These are phyloP conservation scores for Agapornis roseicollis DNA, from an alignment of 2,113 vertebrate species.

Conservation along the genomic window DNA sequence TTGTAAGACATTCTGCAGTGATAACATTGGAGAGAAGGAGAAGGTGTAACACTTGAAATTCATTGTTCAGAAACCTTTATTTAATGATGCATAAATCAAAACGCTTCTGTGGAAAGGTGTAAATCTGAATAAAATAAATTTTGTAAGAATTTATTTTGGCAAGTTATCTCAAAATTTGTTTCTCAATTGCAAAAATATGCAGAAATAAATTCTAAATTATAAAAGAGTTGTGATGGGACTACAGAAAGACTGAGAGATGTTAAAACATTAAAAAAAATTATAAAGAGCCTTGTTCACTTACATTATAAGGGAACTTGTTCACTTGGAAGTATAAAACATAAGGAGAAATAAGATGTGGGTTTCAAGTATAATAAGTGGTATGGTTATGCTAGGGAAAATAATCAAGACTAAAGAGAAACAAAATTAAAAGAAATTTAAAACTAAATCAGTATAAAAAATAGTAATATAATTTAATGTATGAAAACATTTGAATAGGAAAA, in stretches of 20 bases:
- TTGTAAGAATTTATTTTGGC: not conserved
- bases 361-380: not conserved
- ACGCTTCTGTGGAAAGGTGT: not conserved
- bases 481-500: not conserved
- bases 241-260: not conserved
- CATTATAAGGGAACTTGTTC: not conserved
- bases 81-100: constrained; percentile 28
- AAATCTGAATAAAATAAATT: constrained; percentile 1
- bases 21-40: constrained; percentile 51
- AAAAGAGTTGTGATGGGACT: not conserved
- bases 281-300: not conserved
- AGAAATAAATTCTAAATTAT: not conserved
- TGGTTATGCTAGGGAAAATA: not conserved
- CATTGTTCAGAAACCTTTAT: constrained; percentile 26
- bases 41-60: constrained; percentile 52
- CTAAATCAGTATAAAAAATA: not conserved
- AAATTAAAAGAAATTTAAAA: not conserved
- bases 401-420: not conserved
- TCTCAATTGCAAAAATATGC: not conserved
- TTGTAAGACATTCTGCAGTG: constrained; percentile 60
- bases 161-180: constrained; percentile 22
- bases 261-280: not conserved
- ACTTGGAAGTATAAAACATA: not conserved
- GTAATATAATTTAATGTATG: not conserved
- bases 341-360: not conserved